Conservation (phyloP, 2,888 invertebrate species). For the Belgica antarctica region DNA sequence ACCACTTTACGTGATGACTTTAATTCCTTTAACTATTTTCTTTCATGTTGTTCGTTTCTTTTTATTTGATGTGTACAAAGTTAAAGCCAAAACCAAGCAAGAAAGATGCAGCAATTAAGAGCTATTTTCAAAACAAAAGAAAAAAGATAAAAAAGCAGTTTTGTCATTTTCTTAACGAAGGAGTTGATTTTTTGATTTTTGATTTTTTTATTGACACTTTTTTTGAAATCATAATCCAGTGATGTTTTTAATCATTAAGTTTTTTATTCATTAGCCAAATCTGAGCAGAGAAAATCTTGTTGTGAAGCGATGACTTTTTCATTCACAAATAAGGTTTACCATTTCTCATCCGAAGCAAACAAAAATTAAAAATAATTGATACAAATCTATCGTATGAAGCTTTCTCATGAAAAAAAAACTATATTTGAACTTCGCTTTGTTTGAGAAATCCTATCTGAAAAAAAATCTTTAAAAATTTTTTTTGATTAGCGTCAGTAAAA, state of each 20-base stretch:
- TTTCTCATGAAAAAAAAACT: too few species aligned
- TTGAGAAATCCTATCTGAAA: neutral
- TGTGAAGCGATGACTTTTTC: constrained; percentile 23
- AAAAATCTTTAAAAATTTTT: neutral
- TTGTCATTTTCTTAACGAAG: constrained; percentile 32
- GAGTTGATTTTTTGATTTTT: constrained; percentile 39
- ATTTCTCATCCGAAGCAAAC: too few species aligned
- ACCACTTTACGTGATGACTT: neutral
- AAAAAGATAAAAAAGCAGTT: constrained; percentile 14
- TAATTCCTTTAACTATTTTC: neutral
- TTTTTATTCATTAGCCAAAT: constrained; percentile 30
- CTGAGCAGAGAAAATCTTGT: constrained; percentile 17
- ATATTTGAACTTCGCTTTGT: neutral
- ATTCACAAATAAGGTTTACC: neutral
- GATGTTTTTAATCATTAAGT: constrained; percentile 11
- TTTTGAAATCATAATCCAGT: constrained; percentile 34
- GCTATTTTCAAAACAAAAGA: constrained; percentile 17
- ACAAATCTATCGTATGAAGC: too few species aligned
- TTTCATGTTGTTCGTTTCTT: constrained; percentile 41
- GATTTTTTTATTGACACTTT: constrained; percentile 39
- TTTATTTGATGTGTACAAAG: constrained; percentile 36
- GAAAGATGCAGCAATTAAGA: neutral
- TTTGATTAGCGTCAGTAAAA: constrained; percentile 1
- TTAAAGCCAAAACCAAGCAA: neutral
- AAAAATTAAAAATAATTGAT: too few species aligned